Evolutionary conservation across 37 sponge, comb jelly and placozoan species (phyloP).

Genomic region (Halichondria panicea): DNA sequence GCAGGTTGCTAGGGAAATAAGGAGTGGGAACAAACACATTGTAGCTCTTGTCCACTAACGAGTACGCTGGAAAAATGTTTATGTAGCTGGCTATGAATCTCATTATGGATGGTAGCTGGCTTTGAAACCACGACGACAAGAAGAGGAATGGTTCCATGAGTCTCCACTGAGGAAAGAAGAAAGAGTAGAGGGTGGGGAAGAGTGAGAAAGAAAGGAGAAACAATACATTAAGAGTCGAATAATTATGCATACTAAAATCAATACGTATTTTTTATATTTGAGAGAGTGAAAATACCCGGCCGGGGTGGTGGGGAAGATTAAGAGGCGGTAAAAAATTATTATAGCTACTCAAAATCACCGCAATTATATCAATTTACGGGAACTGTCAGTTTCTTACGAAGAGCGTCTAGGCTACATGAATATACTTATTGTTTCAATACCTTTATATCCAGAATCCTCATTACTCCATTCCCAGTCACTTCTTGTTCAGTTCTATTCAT

Average conservation of each 20-base stretch:
- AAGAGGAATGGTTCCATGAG: conserved; percentile 23
- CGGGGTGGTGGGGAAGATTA: too few relatives aligned
- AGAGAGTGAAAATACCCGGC: too few relatives aligned
- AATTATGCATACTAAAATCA: background rate
- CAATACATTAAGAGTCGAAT: conserved; percentile 6
- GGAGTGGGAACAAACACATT: conserved; percentile 5
- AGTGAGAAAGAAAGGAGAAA: conserved; percentile 24
- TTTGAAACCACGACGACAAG: conserved; percentile 14
- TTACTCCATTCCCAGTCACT: too few relatives aligned
- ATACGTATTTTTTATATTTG: too few relatives aligned
- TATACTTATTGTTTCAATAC: too few relatives aligned
- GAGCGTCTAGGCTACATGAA: too few relatives aligned
- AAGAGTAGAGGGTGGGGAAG: conserved; percentile 18
- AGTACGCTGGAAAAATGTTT: conserved; percentile 3
- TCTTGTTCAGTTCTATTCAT: background rate
- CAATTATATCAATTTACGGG: too few relatives aligned
- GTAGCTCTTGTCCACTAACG: conserved; percentile 1
- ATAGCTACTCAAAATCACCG: too few relatives aligned
- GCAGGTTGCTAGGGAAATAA: conserved; percentile 8
- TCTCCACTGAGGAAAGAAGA: conserved; percentile 16
- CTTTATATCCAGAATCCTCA: too few relatives aligned
- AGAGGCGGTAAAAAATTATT: too few relatives aligned
- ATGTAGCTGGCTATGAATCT: background rate
- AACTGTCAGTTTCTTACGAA: too few relatives aligned
- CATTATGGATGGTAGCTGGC: conserved; percentile 3